Evolutionary conservation across 2,888 invertebrate species (phyloP), one percentile per base, ranked within the genome.

Genomic region (Ariolimax columbianus): DNA sequence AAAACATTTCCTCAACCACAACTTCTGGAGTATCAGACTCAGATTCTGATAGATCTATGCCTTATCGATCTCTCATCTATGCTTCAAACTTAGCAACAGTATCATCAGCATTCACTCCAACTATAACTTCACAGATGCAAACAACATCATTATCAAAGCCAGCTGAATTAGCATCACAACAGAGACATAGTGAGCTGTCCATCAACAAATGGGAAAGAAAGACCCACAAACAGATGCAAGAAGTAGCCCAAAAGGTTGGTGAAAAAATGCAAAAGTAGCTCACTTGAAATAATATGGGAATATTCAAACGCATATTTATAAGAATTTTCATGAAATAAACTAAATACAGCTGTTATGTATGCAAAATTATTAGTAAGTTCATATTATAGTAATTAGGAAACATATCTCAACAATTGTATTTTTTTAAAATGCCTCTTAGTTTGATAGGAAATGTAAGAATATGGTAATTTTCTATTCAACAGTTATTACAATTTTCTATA

Each of bases 11-110:
- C 1, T 83, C 83, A 33, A 47, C 47, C 0, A 83, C 77, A 51
- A 83, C 83, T 9, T 77, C 73, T 17, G 73, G 78, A 1, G 73
- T 81, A 66, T 79, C 87, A 14, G 85, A 87, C 66, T 86, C 86
- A 1, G 86, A 84, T 63, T 86, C 86, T 1, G 86, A 86, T 38
- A n/a, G 30, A 36, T 43, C 43, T 14, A 14, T 51, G 9, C 51
- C 51, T 17, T 63, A 40, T n/a, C 40, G 23, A 9, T 26, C 66
- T 38, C 23, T 38, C 23, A 63, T 40, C n/a, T 33, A 33, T 2
- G n/a, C 23, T 36, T 1, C 66, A 66, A 66, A 79, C 40, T 68
- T 77, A 82, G 17, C 59, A 81, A 55, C 68, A 66, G 66, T n/a
- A 30, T 38, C 55, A 55, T 17, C 59, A 77, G 19, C 70, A 73